Base-by-base conservation (phyloP, 1,140 invertebrate species). In the Tribolium castaneum region DNA sequence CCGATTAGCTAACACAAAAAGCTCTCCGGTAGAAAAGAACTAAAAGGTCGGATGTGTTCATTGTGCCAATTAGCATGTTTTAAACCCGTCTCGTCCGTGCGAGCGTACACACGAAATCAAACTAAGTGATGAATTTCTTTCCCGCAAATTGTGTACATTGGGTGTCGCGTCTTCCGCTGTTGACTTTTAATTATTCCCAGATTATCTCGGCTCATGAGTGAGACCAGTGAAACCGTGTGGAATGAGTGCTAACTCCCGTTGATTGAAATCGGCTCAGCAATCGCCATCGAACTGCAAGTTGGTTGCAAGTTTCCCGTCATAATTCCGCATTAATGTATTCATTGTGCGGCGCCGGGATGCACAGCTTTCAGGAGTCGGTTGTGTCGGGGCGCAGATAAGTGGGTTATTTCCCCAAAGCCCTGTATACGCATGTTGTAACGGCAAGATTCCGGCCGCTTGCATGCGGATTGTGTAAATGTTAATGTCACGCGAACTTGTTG, bases 401-500 rank as follows among this genome's bases (percentile, higher is more conserved):
- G 30, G 25, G 59, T 66, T 66, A 66, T 66, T 66, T 66, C 59
- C 59, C 54, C 30, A 66, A 66, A 66, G 59, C 59, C 59, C 59
- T 66, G 22, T 59, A 19, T 59, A 59, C 54, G 30, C 59, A 66
- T 66, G 59, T 66, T 13, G 9, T 66, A 66, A 66, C 30, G 30
- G 7, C 22, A 66, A 66, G 30, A 66, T 66, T 35, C 34, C 30
- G 59, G 25, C n/a, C 7, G 10, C 7, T 66, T 66, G 59, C 59
- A 30, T 66, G 59, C 34, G 30, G n/a, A 12, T 66, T 66, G 59
- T 66, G 13, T 66, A 66, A 66, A 66, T 66, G 59, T 66, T 66
- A 66, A 66, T 66, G 12, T 35, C 59, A 66, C 59, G 59, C 59
- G 59, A 66, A 66, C 59, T 66, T 66, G 59, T 66, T 66, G 59